These are phyloP conservation scores for Panzeria rudis DNA, from an alignment of 2,888 invertebrate genomes.

Conservation along the genomic window DNA sequence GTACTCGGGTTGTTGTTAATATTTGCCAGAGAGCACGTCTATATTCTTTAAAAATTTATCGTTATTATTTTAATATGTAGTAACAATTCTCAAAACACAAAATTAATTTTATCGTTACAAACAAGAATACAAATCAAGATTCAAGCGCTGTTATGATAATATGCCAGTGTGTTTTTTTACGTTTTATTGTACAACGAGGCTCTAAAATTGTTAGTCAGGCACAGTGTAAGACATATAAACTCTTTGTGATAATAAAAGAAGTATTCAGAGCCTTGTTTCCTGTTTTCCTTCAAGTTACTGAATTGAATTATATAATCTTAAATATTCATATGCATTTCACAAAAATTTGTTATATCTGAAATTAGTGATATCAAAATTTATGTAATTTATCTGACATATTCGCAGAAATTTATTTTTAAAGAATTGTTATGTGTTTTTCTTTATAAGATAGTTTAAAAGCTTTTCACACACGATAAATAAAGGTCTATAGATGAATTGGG, in stretches of 20 bases:
- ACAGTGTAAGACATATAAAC: not conserved
- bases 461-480: no score
- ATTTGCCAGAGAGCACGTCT: constrained; percentile 37
- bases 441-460: no score
- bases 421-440: no score
- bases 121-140: not conserved
- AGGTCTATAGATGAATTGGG: no score
- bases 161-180: not conserved
- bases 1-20: not conserved
- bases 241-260: no score
- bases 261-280: no score
- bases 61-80: constrained; percentile 28
- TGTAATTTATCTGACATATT: no score
- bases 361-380: no score
- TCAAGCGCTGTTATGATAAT: not conserved
- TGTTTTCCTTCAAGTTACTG: no score
- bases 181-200: not conserved
- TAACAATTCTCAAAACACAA: constrained; percentile 56
- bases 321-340: no score
- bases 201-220: not conserved
- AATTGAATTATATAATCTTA: no score
- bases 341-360: no score
- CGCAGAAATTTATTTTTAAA: not conserved
- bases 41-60: constrained; percentile 19
- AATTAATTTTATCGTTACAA: constrained; percentile 44